Evolutionary conservation across 2,113 vertebrate genomes (phyloP), one percentile per base, ranked within the genome.

Genomic region (Antigone vipio): DNA sequence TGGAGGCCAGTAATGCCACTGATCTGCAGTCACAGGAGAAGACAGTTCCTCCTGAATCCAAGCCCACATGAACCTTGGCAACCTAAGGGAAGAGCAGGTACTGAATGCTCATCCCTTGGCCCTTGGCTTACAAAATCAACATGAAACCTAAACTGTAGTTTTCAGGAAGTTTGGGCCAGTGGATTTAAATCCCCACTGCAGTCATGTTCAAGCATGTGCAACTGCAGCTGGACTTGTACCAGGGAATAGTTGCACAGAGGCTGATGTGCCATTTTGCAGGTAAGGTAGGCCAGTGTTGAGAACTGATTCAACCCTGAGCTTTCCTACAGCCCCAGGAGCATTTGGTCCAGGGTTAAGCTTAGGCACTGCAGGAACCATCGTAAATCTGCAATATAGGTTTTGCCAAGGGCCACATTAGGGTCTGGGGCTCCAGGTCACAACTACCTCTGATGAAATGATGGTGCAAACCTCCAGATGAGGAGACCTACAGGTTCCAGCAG

Each of bases 241-340:
- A 66, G 22, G 18, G 23, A 21, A 58, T 15, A 19, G 17, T 17
- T 71, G 50, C 55, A 83, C 34, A 88, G 62, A n/a, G 44, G 30
- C 21, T 5, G 3, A n/a, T 47, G 30, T 44, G 15, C 15, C 38
- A 32, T 34, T 55, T 11, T 45, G 49, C 7, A 40, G 29, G 12
- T 24, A 32, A 47, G 44, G 44, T 24, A 50, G 52, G 22, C 9
- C 30, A 34, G 18, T 16, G 30, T 2, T 53, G 53, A 85, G 42
- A 23, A 19, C 58, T 49, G 18, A 26, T 66, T 52, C 24, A 88
- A 8, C 19, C 30, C 11, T 11, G 49, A 85, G 15, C 21, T 66
- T 21, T 66, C 63, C 55, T 73, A 16, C 0, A 0, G 18, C 4
- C 16, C 15, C 1, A 38, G 40, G 0, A n/a, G 34, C 11, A 18